Base-by-base conservation (phyloP, 2,797 vertebrate genomes). In the Megalops cyprinoides region DNA sequence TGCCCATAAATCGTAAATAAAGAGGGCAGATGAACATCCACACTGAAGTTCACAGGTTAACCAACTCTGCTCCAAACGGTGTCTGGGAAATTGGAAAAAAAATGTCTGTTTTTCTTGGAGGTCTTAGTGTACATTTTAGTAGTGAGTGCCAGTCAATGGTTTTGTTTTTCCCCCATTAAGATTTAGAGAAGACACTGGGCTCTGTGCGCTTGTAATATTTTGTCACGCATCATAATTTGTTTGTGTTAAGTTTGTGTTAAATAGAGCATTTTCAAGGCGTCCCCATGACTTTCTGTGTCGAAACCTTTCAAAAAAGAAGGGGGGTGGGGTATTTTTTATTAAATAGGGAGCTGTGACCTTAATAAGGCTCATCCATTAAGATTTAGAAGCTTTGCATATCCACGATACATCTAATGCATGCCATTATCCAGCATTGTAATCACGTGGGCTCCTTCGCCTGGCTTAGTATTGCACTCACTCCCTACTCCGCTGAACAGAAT, bases 331-430 rank as follows among this genome's bases (percentile, higher is more conserved):
- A 69, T 39, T 37, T 56, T 75, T 76, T 67, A 71, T 78, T 56
- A 39, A 77, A 44, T 42, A 34, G 75, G n/a, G 62, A 18, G 56
- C 55, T 48, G 34, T 81, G 60, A 60, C 74, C 74, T 53, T 51
- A 56, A 20, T 48, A 65, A 81, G 55, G 44, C 56, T 76, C 51
- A 34, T 76, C 51, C 74, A 76, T 56, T 76, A 76, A 76, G 49
- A 51, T 76, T 76, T 76, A 81, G 60, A 65, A 73, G 79, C 56
- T 67, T 76, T 62, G 73, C 44, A 76, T 74, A 81, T 31, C 44
- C 56, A 60, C 28, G 39, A 76, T 62, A 81, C 76, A 62, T 75
- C 55, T 58, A 75, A 53, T 49, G 58, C 46, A 58, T 62, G 46
- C 49, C 73, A 78, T 78, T 78, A 69, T 76, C 74, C 51, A 37